Evolutionary conservation across 2,113 vertebrate genomes (phyloP).

Genomic region (Hydrochoerus hydrochaeris): DNA sequence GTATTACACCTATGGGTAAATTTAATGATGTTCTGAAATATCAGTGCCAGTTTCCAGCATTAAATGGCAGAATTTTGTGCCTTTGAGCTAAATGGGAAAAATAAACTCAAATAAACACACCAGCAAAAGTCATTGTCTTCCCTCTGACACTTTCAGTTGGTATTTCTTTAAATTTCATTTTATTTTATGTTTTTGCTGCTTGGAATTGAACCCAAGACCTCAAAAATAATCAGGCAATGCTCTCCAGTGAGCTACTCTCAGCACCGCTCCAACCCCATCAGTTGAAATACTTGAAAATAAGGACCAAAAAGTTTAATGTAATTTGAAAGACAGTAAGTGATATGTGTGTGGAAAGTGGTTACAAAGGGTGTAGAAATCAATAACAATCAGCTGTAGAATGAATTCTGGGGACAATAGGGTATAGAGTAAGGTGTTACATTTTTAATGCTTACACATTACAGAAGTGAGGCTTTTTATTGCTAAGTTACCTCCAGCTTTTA

Average conservation of each 20-base stretch:
- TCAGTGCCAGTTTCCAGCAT: not conserved
- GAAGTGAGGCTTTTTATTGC: not conserved
- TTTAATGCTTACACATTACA: no score
- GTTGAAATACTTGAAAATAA: not conserved
- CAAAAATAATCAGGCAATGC: not conserved
- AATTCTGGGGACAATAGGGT: not conserved
- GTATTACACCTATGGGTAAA: fast-evolving
- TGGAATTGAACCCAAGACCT: not conserved
- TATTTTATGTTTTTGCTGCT: not conserved
- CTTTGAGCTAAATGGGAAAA: not conserved
- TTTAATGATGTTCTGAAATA: not conserved
- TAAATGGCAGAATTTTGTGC: not conserved
- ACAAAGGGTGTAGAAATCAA: not conserved
- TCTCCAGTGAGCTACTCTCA: not conserved
- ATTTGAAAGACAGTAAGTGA: not conserved
- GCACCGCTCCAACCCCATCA: not conserved
- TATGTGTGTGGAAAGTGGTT: not conserved
- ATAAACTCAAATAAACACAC: not conserved
- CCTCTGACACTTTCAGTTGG: not conserved
- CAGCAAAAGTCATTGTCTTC: not conserved
- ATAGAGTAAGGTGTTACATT: not conserved
- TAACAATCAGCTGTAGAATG: fast-evolving
- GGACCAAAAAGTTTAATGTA: not conserved
- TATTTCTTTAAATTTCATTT: not conserved
- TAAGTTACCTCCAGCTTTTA: not conserved